Base-by-base conservation (phyloP, 2,888 invertebrate genomes). In the Conchocele bisecta region DNA sequence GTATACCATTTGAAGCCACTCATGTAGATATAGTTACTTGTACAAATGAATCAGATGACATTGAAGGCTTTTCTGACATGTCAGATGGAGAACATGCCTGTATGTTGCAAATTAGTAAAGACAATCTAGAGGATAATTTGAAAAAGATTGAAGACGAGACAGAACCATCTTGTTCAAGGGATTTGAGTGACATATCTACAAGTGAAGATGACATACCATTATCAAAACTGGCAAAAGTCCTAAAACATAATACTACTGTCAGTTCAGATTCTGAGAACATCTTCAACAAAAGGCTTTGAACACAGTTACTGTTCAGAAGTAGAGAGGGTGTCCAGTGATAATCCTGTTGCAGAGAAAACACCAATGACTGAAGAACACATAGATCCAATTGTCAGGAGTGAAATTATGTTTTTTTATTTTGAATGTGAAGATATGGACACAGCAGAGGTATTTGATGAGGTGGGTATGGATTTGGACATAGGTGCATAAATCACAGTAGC, bases 101-200 rank as follows among this genome's bases (percentile, higher is more conserved):
- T n/a, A n/a, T n/a, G n/a, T n/a, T n/a, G n/a, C n/a, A n/a, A n/a
- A n/a, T n/a, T n/a, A 63, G 44, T 44, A 33, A 63, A 31, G 41
- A 63, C 6, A 29, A 5, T 4, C 39, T 41, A n/a, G 29, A 39
- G 31, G 22, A 51, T n/a, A 53, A 39, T 53, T 42, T 53, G 4
- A 53, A 53, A 63, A 28, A 63, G 22, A 63, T 53, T 42, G 63
- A 53, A 63, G 31, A 63, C 5, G 51, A 61, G n/a, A 48, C 26
- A 20, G 28, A 48, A 28, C 31, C 29, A 5, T 26, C 11, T 29
- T 31, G 15, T 31, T 15, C 26, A 48, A 24, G 20, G 28, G 9
- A 48, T 24, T 20, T 7, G 11, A 13, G 4, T 24, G 29, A 6
- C 20, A 35, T 22, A n/a, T 41, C 17, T 9, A 13, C n/a, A 42